These are phyloP conservation scores for Leiothrix lutea DNA, from an alignment of 2,113 vertebrate species.

Conservation along the genomic window DNA sequence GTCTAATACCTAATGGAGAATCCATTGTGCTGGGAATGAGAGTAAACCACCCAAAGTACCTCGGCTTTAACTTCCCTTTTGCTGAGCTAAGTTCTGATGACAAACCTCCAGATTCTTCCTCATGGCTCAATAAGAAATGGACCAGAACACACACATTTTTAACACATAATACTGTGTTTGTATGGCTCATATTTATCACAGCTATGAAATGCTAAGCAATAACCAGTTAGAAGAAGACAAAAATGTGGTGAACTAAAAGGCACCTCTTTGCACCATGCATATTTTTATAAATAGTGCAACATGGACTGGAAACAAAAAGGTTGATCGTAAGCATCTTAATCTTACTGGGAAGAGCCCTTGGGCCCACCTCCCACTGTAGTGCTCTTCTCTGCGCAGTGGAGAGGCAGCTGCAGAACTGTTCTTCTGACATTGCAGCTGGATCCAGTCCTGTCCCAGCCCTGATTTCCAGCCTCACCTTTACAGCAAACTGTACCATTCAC, in stretches of 20 bases:
- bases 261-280: neutral
- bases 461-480: neutral
- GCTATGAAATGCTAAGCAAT: neutral
- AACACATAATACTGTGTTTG: neutral
- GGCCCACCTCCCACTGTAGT: neutral
- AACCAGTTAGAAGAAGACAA: neutral
- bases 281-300: neutral
- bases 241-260: neutral
- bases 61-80: neutral
- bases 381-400: neutral
- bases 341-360: neutral
- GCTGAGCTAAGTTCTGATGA: neutral
- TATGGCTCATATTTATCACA: neutral
- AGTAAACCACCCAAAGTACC: neutral
- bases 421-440: neutral
- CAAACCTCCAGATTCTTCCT: neutral
- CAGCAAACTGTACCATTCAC: neutral
- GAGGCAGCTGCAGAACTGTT: neutral
- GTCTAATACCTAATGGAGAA: neutral
- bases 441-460: neutral
- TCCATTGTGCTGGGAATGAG: neutral
- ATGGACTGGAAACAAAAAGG: neutral
- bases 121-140: neutral
- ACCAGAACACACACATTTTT: neutral
- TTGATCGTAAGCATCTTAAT: neutral